A percentile compares a stretch with the other conserved stretches of the same genome.
Conservation (phyloP, 1,140 invertebrate genomes). For the Drosophila azteca region DNA sequence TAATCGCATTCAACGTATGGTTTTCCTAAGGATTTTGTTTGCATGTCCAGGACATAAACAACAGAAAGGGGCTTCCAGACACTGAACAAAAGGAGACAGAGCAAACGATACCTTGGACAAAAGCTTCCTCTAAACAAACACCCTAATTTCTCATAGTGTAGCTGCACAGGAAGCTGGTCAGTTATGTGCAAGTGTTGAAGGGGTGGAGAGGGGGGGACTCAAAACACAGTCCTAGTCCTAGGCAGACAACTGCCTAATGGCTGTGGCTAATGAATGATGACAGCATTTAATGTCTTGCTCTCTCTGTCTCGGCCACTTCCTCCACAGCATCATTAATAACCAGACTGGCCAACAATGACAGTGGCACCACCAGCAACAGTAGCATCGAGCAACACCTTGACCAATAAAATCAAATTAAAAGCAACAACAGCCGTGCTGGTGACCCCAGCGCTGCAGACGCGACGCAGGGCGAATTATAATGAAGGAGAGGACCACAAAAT, state of each 20-base stretch:
- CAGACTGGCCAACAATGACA: conserved; percentile 32
- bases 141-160: conserved; percentile 25
- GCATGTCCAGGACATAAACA: conserved; percentile 45
- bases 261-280: conserved; percentile 80
- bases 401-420: conserved; percentile 78
- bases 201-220: conserved; percentile 19
- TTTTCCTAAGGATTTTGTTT: conserved; percentile 43
- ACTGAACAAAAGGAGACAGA: conserved; percentile 7
- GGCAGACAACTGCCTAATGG: conserved; percentile 64
- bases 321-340: conserved; percentile 67
- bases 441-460: conserved; percentile 6
- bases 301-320: background rate
- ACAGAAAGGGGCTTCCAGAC: conserved; percentile 28
- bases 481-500: conserved; percentile 5
- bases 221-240: conserved; percentile 53
- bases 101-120: too few relatives aligned
- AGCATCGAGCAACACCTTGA: conserved; percentile 62
- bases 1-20: conserved; percentile 50
- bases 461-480: conserved; percentile 34
- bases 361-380: background rate
- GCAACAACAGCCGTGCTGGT: conserved; percentile 25
- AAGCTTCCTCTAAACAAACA: too few relatives aligned
- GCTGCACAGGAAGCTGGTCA: conserved; percentile 49
- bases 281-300: conserved; percentile 66
- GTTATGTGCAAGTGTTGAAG: conserved; percentile 54